A percentile compares a stretch with the other conserved stretches of the same genome.
These are phyloP conservation scores for Gymnoscopelus braueri DNA, from an alignment of 2,797 vertebrate genomes.

Conservation along the genomic window DNA sequence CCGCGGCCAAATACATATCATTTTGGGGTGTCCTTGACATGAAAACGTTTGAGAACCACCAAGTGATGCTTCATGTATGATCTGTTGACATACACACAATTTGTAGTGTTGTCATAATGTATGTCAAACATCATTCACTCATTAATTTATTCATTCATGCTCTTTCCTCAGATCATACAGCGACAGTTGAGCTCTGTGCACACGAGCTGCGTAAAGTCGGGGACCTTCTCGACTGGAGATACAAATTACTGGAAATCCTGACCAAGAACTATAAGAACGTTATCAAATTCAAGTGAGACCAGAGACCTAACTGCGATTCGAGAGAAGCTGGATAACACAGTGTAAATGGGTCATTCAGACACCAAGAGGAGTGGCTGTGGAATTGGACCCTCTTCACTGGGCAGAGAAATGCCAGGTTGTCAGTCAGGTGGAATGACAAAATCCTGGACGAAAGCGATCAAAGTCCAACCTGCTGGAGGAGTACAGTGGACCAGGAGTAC, in stretches of 20 bases:
- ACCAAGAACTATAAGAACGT: constrained; percentile 59
- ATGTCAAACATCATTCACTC: too few relatives aligned
- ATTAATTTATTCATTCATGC: not conserved
- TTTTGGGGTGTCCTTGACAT: too few relatives aligned
- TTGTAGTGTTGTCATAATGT: too few relatives aligned
- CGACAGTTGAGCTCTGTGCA: constrained; percentile 50
- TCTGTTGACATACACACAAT: too few relatives aligned
- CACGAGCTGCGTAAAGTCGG: constrained; percentile 69
- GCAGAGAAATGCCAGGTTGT: not conserved
- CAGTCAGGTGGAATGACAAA: constrained; percentile 1
- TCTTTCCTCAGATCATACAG: constrained; percentile 49
- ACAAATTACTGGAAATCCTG: constrained; percentile 74
- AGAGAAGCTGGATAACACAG: not conserved
- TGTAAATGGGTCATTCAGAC: not conserved
- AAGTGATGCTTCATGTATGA: too few relatives aligned
- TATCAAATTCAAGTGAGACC: constrained; percentile 52
- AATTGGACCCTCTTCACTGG: not conserved
- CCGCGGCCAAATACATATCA: too few relatives aligned
- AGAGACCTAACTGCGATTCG: accelerated
- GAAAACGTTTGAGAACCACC: too few relatives aligned
- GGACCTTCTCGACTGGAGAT: constrained; percentile 74
- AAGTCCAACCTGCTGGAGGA: not conserved
- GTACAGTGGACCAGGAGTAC: constrained; percentile 16
- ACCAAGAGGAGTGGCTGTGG: constrained; percentile 1
- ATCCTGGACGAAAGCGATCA: constrained; percentile 10